Base-by-base conservation (phyloP, 2,797 vertebrate genomes). In the Scleropages formosus region DNA sequence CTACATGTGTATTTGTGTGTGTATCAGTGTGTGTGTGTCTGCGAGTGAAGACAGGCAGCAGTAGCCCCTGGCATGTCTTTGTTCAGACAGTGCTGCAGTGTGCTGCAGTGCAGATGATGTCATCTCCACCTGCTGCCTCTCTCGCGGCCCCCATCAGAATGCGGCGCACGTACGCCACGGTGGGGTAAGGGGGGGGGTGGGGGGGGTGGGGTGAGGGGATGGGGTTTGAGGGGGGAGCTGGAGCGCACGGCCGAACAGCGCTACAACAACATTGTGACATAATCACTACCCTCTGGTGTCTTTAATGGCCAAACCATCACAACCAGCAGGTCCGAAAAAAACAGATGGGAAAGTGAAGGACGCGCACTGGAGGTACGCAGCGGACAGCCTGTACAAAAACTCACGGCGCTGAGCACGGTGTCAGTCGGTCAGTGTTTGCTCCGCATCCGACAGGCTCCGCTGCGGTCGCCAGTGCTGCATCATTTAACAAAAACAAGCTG, bases 91-190 rank as follows among this genome's bases (percentile, higher is more conserved):
- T 88, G 88, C 90, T 91, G 93, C 92, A 92, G 89, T 90, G 87
- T 93, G 90, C 93, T 95, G 93, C 92, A 93, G 87, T 92, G 92
- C 89, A 88, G 90, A 88, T 90, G 85, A 79, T 81, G 79, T 86
- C 83, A 89, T 87, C 78, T 82, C 86, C 88, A 90, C 88, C 88
- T 89, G 89, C 89, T 91, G 87, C 80, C 53, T 58, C 53, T 58
- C 53, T 13, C 53, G 12, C 53, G 53, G 53, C 12, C 53, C 53
- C 53, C 16, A n/a, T 61, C 71, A 67, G 82, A 80, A 87, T 24
- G 79, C 86, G 0, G 51, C 70, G 74, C 80, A 85, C 75, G 77
- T 70, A 66, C 69, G 51, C 72, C 65, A 75, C n/a, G 75, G 76
- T 63, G 79, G 56, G 72, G 64, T 75, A 8, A 75, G 73, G 73